A percentile compares a stretch with the other conserved stretches of the same genome.
These are phyloP conservation scores for Actias luna DNA, from an alignment of 2,888 invertebrate genomes.

Conservation along the genomic window DNA sequence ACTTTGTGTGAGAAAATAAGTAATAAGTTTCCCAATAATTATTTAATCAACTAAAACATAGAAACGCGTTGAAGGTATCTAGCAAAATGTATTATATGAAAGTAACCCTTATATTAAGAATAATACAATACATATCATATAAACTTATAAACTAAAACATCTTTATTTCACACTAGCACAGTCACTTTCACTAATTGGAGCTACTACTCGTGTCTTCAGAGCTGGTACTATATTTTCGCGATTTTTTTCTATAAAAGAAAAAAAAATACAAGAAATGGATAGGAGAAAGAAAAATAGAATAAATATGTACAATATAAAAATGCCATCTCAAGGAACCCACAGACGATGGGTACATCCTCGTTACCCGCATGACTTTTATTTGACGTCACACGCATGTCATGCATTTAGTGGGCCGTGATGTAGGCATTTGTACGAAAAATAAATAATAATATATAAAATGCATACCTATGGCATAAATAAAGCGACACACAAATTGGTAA, in stretches of 20 bases:
- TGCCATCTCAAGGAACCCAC: constrained; percentile 26
- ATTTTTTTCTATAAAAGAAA: constrained; percentile 80
- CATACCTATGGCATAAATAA: constrained; percentile 39
- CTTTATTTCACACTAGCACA: constrained; percentile 51
- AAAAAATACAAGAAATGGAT: constrained; percentile 55
- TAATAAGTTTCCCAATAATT: background rate
- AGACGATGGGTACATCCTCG: too few relatives aligned
- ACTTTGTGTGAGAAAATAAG: constrained; percentile 25
- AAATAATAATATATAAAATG: constrained; percentile 43
- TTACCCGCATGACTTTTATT: constrained; percentile 39
- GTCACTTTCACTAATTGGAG: constrained; percentile 70
- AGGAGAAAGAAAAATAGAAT: constrained; percentile 41
- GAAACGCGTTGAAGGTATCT: constrained; percentile 8
- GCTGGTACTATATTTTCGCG: constrained; percentile 76
- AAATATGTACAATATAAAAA: constrained; percentile 25
- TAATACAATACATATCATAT: constrained; percentile 47
- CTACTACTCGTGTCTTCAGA: constrained; percentile 74
- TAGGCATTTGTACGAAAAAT: constrained; percentile 45
- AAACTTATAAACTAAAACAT: constrained; percentile 34
- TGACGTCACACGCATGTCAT: background rate
- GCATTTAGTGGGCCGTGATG: constrained; percentile 23
- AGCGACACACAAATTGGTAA: constrained; percentile 29
- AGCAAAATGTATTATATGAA: constrained; percentile 38
- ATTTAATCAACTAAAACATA: constrained; percentile 12
- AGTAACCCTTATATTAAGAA: constrained; percentile 36